Percentiles rank a stretch among this genome's conserved stretches.
phyloP scores from a whole-genome alignment of 2,113 vertebrate genomes.

The Upupa epops region DNA sequence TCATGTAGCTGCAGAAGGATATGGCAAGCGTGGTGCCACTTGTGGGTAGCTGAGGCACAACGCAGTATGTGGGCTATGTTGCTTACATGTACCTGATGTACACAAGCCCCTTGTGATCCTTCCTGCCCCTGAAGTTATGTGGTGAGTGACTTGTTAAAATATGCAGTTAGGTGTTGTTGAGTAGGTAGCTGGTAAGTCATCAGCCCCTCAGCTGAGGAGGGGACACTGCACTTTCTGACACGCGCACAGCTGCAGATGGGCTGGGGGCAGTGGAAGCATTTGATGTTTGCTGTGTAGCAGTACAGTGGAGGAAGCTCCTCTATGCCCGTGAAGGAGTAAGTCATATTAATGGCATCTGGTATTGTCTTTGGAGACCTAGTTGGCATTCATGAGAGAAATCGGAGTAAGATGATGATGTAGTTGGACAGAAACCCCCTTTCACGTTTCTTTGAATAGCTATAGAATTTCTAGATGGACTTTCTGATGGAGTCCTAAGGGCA shows the following conservation, averaged over 20 bases:
- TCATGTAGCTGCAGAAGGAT: fast-evolving
- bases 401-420: not conserved
- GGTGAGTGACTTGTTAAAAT: not conserved
- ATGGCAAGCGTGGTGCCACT: not conserved
- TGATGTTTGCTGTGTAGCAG: not conserved
- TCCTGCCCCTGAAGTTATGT: not conserved
- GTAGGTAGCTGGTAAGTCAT: not conserved
- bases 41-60: not conserved
- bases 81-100: not conserved
- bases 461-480: not conserved
- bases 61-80: not conserved
- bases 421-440: not conserved
- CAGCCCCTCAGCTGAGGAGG: not conserved
- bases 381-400: not conserved
- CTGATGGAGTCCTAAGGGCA: not conserved
- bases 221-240: not conserved
- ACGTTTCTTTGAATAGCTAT: not conserved
- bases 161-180: not conserved
- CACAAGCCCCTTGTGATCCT: not conserved
- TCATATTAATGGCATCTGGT: not conserved
- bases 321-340: not conserved
- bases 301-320: not conserved
- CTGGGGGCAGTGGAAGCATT: not conserved
- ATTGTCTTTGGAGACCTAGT: not conserved
- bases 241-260: not conserved